Percentiles rank a stretch among this genome's conserved stretches.
phyloP scores from a whole-genome alignment of 2,113 vertebrate species.

The Ceuthmochares aereus region DNA sequence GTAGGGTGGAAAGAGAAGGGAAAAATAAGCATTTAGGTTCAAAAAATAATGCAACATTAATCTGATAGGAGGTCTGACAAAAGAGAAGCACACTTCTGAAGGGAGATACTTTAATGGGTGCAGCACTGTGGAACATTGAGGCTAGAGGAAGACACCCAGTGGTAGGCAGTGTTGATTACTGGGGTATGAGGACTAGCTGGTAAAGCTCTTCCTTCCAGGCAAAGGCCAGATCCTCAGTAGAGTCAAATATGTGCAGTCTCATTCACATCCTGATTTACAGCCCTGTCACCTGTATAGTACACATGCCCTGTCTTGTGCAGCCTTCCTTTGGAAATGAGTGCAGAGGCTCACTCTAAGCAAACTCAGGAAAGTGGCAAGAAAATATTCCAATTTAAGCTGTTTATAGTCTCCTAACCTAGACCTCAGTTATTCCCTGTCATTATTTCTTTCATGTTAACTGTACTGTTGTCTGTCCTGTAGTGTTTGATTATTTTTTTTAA shows the following conservation, averaged over 20 bases:
- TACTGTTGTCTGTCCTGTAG: neutral
- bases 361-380: neutral
- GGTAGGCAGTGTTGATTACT: neutral
- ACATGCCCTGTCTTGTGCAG: fast-evolving
- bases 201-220: neutral
- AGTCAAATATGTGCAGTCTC: neutral
- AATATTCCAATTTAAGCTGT: neutral
- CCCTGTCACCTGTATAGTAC: neutral
- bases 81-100: neutral
- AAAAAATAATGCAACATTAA: fast-evolving
- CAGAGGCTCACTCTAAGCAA: neutral
- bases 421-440: neutral
- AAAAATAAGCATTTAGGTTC: neutral
- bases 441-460: neutral
- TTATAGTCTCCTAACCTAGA: neutral
- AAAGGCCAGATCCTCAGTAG: neutral
- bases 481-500: neutral
- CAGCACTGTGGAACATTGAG: neutral
- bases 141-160: neutral
- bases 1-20: neutral
- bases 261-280: fast-evolving
- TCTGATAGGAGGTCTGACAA: neutral
- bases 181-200: neutral
- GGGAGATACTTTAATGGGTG: neutral
- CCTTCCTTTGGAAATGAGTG: neutral